Conservation (phyloP, 2,888 invertebrate genomes). For the Ochropleura leucogaster region DNA sequence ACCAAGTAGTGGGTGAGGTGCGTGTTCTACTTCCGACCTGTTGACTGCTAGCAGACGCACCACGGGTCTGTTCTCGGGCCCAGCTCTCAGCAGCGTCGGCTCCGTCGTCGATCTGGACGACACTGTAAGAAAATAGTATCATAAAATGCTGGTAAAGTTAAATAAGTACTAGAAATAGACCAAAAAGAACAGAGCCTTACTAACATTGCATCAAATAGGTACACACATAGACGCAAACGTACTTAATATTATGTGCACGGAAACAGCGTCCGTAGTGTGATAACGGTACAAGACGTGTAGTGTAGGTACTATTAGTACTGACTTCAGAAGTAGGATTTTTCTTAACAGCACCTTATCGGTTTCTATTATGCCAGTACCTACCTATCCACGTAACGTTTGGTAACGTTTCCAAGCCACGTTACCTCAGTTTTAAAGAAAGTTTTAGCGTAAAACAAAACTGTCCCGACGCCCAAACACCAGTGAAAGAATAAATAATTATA, state of each 20-base stretch:
- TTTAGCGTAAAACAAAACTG: neutral
- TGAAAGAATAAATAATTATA: too few relatives aligned
- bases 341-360: neutral
- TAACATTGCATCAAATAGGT: neutral
- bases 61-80: slow-evolving; percentile 74
- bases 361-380: neutral
- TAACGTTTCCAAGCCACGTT: neutral
- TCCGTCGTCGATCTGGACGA: slow-evolving; percentile 80
- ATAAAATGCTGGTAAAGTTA: neutral
- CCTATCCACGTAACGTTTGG: neutral
- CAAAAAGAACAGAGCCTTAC: neutral
- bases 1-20: slow-evolving; percentile 80
- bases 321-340: neutral
- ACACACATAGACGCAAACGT: neutral
- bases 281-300: neutral
- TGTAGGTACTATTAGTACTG: neutral
- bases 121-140: slow-evolving; percentile 68
- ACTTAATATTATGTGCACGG: neutral
- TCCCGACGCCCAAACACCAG: neutral
- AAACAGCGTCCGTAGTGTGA: neutral
- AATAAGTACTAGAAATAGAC: neutral
- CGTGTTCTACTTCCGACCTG: slow-evolving; percentile 77
- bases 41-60: slow-evolving; percentile 84
- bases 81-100: slow-evolving; percentile 67
- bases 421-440: neutral